Base-by-base conservation (phyloP, 1,140 invertebrate species). In the Drosophila busckii region DNA sequence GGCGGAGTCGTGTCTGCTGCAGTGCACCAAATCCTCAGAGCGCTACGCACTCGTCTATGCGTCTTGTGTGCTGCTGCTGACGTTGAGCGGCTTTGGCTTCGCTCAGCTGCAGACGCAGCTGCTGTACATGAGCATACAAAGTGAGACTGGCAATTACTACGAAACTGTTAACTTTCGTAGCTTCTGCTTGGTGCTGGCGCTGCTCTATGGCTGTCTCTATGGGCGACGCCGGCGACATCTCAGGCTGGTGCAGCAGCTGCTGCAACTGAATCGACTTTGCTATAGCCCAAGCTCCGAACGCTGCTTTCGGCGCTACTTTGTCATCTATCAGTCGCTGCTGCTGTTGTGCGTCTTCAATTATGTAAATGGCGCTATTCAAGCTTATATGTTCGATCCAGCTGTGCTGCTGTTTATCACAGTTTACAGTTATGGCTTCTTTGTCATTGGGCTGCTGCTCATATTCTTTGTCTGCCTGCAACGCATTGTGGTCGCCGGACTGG, bases 381-480 rank as follows among this genome's bases (percentile, higher is more conserved):
- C 65, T 0, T 40, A 45, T 0, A 1, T 75, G 4, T 16, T 29
- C 2, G 0, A 2, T 0, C 0, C 59, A 2, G 12, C 52, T 0
- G 4, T 59, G 6, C 1, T 45, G 4, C 0, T 82, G 1, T 46
- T 20, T 13, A 9, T 75, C 3, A 4, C 28, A 7, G 9, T 75
- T 4, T 75, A 82, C 13, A 37, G 6, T 7, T 82, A 70, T 22
- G 38, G 38, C 13, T 82, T 59, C 3, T 9, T 62, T 29, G 55
- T 60, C 1, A 19, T 70, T 9, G 56, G 60, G 16, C 40, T 82
- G 5, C 26, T 82, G 4, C n/a, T 82, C 0, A 35, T 70, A n/a
- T 67, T 82, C 22, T 82, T 82, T 23, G 65, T 75, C n/a, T 62
- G 75, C 20, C 25, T 80, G 29, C 71, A 82, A 22, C 52, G 48